A percentile compares a stretch with the other conserved stretches of the same genome.
phyloP scores from a whole-genome alignment of 2,113 vertebrate species.

The Pholis gunnellus region DNA sequence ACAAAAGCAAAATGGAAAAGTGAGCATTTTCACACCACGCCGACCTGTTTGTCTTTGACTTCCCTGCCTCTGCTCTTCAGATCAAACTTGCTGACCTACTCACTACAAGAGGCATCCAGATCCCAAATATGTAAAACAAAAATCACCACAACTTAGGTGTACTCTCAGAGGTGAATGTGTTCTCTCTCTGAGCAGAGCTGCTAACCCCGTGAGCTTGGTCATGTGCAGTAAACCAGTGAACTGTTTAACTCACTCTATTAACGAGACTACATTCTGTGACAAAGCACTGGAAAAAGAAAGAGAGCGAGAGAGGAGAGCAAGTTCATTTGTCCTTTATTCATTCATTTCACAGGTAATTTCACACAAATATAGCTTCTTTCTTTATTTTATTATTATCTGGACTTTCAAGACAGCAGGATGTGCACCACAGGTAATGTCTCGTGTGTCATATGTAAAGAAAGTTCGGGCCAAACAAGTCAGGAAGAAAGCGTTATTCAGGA shows the following conservation, averaged over 20 bases:
- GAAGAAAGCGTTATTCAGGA: neutral
- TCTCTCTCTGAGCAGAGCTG: conserved; percentile 23
- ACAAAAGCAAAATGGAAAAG: neutral
- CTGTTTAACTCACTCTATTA: neutral
- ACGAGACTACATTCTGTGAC: conserved; percentile 18
- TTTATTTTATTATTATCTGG: conserved; percentile 30
- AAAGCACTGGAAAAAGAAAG: conserved; percentile 55
- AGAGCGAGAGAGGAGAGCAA: conserved; percentile 58
- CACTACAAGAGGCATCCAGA: neutral
- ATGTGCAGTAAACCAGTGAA: conserved; percentile 41
- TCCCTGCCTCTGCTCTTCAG: neutral
- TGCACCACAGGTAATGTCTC: conserved; percentile 59
- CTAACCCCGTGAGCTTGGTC: conserved; percentile 54
- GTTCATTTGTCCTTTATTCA: conserved; percentile 81
- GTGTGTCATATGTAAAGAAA: conserved; percentile 49
- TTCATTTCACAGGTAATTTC: conserved; percentile 77
- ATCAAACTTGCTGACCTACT: neutral
- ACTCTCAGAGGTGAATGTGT: neutral
- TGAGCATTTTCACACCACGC: neutral
- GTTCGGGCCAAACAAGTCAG: neutral
- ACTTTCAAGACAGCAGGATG: conserved; percentile 54
- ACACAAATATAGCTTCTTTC: conserved; percentile 69
- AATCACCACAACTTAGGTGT: neutral
- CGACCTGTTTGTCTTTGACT: neutral
- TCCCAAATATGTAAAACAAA: neutral